phyloP scores from a whole-genome alignment of 92 coral and sea anemone species.

The Paragorgia papillata region DNA sequence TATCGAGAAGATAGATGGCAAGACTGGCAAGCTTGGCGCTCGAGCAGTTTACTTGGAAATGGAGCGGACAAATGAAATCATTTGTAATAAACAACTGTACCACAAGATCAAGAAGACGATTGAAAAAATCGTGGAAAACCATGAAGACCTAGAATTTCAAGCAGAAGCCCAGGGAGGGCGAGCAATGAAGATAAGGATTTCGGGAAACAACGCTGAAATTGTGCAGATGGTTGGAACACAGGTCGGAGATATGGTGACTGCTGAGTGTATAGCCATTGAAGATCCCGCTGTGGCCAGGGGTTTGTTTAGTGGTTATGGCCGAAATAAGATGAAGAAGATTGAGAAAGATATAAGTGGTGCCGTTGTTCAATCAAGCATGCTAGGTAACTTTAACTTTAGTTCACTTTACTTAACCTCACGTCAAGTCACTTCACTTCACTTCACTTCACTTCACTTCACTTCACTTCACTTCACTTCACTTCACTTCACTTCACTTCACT shows the following conservation, averaged over 20 bases:
- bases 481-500: no score
- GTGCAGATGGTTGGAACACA: slow-evolving; percentile 15
- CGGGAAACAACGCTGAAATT: slow-evolving; percentile 17
- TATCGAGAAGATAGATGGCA: slow-evolving; percentile 2
- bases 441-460: no score
- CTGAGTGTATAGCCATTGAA: slow-evolving; percentile 2
- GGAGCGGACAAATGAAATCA: neutral
- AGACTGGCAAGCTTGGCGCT: slow-evolving; percentile 5
- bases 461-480: no score
- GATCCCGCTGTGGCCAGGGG: slow-evolving; percentile 9
- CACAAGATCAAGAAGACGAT: slow-evolving; percentile 7
- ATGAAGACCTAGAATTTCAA: neutral
- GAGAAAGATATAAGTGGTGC: slow-evolving; percentile 10
- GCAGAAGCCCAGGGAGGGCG: neutral
- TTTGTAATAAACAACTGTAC: slow-evolving; percentile 1
- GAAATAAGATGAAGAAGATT: slow-evolving; percentile 18
- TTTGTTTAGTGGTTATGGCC: slow-evolving; percentile 24
- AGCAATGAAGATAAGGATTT: slow-evolving; percentile 1
- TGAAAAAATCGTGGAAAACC: neutral
- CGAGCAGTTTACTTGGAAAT: slow-evolving; percentile 22
- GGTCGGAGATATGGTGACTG: neutral
- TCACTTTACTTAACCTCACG: no score
- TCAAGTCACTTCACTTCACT: no score
- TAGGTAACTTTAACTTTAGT: no score
- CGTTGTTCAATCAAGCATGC: neutral